Evolutionary conservation across 2,797 vertebrate species (phyloP).

Genomic region (Melanotaenia trifasciata): DNA sequence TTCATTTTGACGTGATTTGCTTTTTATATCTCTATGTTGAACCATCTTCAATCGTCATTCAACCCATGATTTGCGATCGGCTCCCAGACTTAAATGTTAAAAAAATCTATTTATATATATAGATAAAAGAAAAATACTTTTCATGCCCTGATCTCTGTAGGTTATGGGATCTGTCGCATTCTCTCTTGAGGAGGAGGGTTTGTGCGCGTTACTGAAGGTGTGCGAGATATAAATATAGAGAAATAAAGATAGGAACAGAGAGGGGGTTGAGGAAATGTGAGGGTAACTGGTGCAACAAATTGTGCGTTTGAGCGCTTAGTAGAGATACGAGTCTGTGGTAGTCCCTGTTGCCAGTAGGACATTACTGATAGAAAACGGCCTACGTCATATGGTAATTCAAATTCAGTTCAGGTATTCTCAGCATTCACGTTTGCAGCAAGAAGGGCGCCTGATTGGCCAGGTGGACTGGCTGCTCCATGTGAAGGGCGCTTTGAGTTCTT

Average conservation of each 20-base stretch:
- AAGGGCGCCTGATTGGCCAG: conserved; percentile 71
- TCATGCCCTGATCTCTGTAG: conserved; percentile 11
- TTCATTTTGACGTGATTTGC: conserved; percentile 9
- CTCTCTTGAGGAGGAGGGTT: conserved; percentile 34
- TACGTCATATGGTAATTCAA: conserved; percentile 87
- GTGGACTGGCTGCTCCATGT: conserved; percentile 62
- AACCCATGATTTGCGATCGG: conserved; percentile 24
- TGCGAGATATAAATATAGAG: conserved; percentile 18
- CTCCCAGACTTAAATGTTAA: conserved; percentile 32
- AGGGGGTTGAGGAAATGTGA: conserved; percentile 34
- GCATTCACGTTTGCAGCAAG: conserved; percentile 80
- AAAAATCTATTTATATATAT: background rate
- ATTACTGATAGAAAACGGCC: conserved; percentile 76
- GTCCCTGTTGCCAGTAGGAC: conserved; percentile 81
- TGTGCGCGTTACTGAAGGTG: conserved; percentile 26
- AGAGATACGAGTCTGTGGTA: conserved; percentile 59
- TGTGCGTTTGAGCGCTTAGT: conserved; percentile 65
- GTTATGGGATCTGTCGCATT: conserved; percentile 61
- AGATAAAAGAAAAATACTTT: conserved; percentile 10
- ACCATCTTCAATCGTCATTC: conserved; percentile 43
- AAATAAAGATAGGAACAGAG: conserved; percentile 26
- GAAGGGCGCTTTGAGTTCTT: conserved; percentile 51
- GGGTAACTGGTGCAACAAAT: conserved; percentile 72
- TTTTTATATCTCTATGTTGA: conserved; percentile 11
- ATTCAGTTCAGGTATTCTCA: conserved; percentile 86